Conservation (phyloP, 64 coral and sea anemone species). For the Dendronephthya gigantea region DNA sequence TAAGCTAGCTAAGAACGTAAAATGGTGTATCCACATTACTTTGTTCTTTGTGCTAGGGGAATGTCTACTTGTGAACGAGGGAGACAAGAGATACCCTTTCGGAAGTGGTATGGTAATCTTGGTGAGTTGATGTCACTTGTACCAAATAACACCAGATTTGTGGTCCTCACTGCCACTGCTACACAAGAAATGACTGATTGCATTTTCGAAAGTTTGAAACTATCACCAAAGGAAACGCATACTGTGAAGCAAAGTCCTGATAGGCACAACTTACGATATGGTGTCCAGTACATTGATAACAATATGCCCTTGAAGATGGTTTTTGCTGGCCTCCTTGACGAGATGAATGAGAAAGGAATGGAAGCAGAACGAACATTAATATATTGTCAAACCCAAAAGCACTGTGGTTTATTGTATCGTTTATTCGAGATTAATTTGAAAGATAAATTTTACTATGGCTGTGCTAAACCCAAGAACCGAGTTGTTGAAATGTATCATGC, state of each 20-base stretch:
- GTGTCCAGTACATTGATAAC: neutral
- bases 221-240: neutral
- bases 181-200: neutral
- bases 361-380: neutral
- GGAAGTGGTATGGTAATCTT: constrained; percentile 2
- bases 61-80: neutral
- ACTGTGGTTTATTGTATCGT: neutral
- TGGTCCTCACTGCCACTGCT: neutral
- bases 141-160: neutral
- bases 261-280: neutral
- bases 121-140: neutral
- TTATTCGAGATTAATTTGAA: neutral
- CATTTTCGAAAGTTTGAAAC: neutral
- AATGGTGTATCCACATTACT: neutral
- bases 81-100: neutral
- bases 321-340: neutral
- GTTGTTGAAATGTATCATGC: neutral
- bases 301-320: neutral
- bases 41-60: neutral
- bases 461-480: neutral
- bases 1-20: neutral
- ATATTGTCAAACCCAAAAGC: neutral
- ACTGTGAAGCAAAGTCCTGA: neutral
- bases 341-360: neutral
- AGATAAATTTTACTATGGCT: neutral